A percentile compares a stretch with the other conserved stretches of the same genome.
These are phyloP conservation scores for Actinopyga echinites DNA, from an alignment of 53 echinoderm and acorn worm genomes.

Conservation along the genomic window DNA sequence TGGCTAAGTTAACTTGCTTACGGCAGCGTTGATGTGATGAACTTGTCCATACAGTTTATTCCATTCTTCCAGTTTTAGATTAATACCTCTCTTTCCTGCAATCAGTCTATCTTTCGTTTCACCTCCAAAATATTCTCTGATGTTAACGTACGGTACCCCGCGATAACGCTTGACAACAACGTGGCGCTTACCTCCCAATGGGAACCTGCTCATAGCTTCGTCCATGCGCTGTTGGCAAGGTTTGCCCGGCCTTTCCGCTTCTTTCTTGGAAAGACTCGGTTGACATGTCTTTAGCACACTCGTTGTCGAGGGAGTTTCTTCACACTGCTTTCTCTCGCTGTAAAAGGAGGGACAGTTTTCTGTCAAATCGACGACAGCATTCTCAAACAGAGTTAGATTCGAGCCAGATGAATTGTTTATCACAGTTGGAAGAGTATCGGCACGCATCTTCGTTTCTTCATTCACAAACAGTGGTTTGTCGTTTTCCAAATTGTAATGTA, in stretches of 20 bases:
- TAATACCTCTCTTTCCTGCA: neutral
- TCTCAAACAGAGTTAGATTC: too few relatives aligned
- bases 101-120: slow-evolving; percentile 7
- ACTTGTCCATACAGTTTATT: slow-evolving; percentile 2
- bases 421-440: too few relatives aligned
- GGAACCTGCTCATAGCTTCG: neutral
- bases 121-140: neutral
- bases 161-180: neutral
- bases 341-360: too few relatives aligned
- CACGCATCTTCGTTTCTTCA: neutral
- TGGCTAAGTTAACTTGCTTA: neutral
- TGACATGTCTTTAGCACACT: too few relatives aligned
- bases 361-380: too few relatives aligned
- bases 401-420: too few relatives aligned
- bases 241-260: neutral
- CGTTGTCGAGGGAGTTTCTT: too few relatives aligned
- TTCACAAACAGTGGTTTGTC: neutral
- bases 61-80: neutral
- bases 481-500: neutral
- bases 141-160: neutral
- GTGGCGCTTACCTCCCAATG: neutral
- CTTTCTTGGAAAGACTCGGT: too few relatives aligned
- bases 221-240: neutral
- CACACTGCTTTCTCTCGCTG: too few relatives aligned
- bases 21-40: neutral